A percentile compares a stretch with the other conserved stretches of the same genome.
phyloP scores from a whole-genome alignment of 2,113 vertebrate species.

The Oncorhynchus kisutch region DNA sequence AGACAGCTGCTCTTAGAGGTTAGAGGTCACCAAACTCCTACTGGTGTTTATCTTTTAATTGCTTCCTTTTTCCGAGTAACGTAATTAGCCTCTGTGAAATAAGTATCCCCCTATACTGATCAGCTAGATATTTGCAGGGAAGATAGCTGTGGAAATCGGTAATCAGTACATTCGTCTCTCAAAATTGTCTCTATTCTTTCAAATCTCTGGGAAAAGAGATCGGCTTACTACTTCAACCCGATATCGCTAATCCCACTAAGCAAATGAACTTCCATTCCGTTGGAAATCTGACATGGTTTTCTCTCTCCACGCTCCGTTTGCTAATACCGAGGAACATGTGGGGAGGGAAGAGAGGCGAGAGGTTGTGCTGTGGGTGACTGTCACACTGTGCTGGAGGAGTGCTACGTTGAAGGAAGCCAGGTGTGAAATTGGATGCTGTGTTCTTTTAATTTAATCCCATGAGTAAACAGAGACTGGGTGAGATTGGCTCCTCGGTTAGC shows the following conservation, averaged over 20 bases:
- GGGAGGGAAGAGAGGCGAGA: conserved; percentile 15
- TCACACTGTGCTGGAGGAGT: conserved; percentile 45
- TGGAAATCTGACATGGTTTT: conserved; percentile 31
- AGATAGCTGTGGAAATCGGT: background rate
- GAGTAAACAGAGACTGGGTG: conserved; percentile 60
- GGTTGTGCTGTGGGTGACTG: conserved; percentile 36
- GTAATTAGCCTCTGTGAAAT: conserved; percentile 23
- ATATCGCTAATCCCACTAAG: conserved; percentile 41
- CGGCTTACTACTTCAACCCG: conserved; percentile 20
- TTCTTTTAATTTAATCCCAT: conserved; percentile 72
- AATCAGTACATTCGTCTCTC: conserved; percentile 31
- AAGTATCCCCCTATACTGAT: conserved; percentile 29
- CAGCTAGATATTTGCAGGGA: conserved; percentile 9
- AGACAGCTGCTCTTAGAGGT: background rate
- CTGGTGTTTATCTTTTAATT: conserved; percentile 49
- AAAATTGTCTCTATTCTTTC: conserved; percentile 23
- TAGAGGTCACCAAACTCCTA: background rate
- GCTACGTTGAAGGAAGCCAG: conserved; percentile 55
- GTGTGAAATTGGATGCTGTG: conserved; percentile 76
- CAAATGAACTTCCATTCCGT: conserved; percentile 33
- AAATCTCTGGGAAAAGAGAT: conserved; percentile 11
- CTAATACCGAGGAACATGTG: conserved; percentile 23
- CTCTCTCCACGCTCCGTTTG: conserved; percentile 17
- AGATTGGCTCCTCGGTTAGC: conserved; percentile 53
- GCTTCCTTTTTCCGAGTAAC: conserved; percentile 42